Percentiles rank a stretch among this genome's conserved stretches.
Conservation (phyloP, 2,797 vertebrate species). For the Pipistrellus pygmaeus region DNA sequence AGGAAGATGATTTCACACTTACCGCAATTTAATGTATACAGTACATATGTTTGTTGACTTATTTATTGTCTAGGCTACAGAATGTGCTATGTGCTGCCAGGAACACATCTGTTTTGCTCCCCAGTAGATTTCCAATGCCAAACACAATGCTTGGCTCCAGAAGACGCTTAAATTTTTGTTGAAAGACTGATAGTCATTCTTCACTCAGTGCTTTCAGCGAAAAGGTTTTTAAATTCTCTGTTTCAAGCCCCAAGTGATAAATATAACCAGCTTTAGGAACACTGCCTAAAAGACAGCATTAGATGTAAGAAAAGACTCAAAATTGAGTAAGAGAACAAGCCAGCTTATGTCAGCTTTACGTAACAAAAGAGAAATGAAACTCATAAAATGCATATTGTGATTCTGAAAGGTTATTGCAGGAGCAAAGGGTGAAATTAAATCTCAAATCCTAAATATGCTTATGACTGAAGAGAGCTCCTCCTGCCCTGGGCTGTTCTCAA, state of each 20-base stretch:
- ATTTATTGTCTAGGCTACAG: constrained; percentile 15
- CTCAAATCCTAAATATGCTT: constrained; percentile 29
- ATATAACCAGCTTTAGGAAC: constrained; percentile 55
- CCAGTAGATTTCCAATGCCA: not conserved
- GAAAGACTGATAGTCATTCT: not conserved
- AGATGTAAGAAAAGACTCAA: constrained; percentile 30
- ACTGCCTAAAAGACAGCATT: constrained; percentile 54
- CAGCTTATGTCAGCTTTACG: constrained; percentile 48
- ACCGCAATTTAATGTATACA: not conserved
- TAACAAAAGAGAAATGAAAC: constrained; percentile 58
- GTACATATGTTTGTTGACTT: not conserved
- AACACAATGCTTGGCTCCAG: not conserved
- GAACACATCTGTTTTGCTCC: constrained; percentile 32
- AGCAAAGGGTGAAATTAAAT: constrained; percentile 8
- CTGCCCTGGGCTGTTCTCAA: not conserved
- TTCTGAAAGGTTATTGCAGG: constrained; percentile 43
- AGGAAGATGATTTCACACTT: not conserved
- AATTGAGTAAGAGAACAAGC: constrained; percentile 50
- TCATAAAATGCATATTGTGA: constrained; percentile 23
- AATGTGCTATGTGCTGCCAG: not conserved
- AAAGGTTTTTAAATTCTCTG: constrained; percentile 56
- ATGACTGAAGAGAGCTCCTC: not conserved
- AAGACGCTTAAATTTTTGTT: not conserved
- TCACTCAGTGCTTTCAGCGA: constrained; percentile 12
- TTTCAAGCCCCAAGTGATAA: constrained; percentile 58